These are phyloP conservation scores for Synanthedon myopaeformis DNA, from an alignment of 2,888 invertebrate genomes.

Conservation along the genomic window DNA sequence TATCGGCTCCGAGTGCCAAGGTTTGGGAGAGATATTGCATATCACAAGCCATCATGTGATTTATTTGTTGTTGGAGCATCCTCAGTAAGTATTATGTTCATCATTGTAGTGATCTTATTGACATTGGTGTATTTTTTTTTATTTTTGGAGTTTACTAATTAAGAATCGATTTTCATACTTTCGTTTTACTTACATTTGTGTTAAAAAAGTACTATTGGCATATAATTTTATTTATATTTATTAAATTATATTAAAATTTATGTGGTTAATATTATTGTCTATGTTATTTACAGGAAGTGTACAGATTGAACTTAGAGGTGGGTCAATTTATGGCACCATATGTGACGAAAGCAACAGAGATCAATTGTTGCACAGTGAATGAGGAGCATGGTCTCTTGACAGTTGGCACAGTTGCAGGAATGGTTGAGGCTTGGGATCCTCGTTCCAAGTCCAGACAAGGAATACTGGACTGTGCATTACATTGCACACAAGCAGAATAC, in stretches of 20 bases:
- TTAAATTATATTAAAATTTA: conserved; percentile 1
- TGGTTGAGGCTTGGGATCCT: conserved; percentile 97
- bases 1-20: conserved; percentile 92
- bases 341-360: conserved; percentile 77
- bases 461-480: conserved; percentile 84
- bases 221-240: conserved; percentile 7
- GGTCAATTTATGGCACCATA: conserved; percentile 94
- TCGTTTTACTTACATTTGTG: too few relatives aligned
- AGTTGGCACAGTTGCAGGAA: conserved; percentile 90
- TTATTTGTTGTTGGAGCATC: conserved; percentile 90
- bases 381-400: conserved; percentile 88
- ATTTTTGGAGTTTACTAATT: too few relatives aligned
- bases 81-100: conserved; percentile 66
- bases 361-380: conserved; percentile 89
- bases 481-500: conserved; percentile 66
- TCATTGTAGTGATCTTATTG: too few relatives aligned
- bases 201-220: too few relatives aligned
- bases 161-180: too few relatives aligned
- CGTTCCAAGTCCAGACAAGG: conserved; percentile 82
- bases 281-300: conserved; percentile 80
- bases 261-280: conserved; percentile 1
- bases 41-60: conserved; percentile 91
- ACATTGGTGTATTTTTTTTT: too few relatives aligned
- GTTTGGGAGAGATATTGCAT: conserved; percentile 94
- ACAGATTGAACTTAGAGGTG: conserved; percentile 93